Evolutionary conservation across 2,113 vertebrate species (phyloP).

Genomic region (Cyanistes caeruleus): DNA sequence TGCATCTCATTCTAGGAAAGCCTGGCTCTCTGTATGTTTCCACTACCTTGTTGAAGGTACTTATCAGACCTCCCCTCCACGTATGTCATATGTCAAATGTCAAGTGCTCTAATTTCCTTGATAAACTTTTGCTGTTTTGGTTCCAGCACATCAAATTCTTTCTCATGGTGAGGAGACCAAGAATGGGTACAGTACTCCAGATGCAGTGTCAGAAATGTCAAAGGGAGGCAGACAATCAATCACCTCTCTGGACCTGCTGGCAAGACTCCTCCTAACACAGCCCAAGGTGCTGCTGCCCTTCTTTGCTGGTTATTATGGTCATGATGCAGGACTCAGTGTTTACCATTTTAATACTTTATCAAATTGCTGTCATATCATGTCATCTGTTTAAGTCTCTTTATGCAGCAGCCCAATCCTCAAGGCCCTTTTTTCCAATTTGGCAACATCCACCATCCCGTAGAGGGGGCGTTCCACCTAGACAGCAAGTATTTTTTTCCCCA

Average conservation of each 20-base stretch:
- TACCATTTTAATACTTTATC: neutral
- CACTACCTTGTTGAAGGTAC: neutral
- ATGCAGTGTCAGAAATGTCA: neutral
- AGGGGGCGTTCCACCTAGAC: accelerated
- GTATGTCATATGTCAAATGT: neutral
- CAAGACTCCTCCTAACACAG: neutral
- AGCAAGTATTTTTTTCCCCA: neutral
- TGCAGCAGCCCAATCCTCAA: neutral
- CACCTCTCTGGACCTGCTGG: neutral
- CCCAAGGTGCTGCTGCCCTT: neutral
- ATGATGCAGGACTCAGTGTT: neutral
- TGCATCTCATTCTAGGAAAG: neutral
- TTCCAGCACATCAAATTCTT: neutral
- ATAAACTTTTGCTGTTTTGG: neutral
- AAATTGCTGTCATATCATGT: neutral
- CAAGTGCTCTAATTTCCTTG: neutral
- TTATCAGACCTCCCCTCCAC: neutral
- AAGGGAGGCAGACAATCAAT: neutral
- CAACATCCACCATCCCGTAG: neutral
- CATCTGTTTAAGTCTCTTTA: neutral
- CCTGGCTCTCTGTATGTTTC: neutral
- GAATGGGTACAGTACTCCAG: neutral
- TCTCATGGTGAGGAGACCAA: neutral
- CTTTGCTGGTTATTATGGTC: neutral
- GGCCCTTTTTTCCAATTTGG: neutral